These are phyloP conservation scores for Panthera uncia DNA, from an alignment of 2,113 vertebrate species.

Conservation along the genomic window DNA sequence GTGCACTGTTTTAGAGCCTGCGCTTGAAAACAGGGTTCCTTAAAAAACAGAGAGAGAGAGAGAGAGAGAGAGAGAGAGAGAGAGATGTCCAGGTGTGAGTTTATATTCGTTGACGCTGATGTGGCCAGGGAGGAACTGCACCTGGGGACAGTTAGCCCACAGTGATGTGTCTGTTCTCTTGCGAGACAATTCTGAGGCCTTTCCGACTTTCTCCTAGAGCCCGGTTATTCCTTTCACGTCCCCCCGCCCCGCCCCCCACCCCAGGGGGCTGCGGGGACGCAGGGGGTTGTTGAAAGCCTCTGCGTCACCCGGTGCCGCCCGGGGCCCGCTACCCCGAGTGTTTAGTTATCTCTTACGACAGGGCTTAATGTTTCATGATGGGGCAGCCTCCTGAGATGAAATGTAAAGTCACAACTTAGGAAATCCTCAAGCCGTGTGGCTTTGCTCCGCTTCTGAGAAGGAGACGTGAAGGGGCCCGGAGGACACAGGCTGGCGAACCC, in stretches of 20 bases:
- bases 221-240: not conserved
- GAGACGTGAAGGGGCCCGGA: not conserved
- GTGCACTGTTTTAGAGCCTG: rapidly evolving
- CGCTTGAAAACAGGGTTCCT: not conserved
- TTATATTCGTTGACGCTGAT: too few species aligned
- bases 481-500: rapidly evolving
- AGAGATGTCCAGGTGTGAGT: not conserved
- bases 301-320: not conserved
- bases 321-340: too few species aligned
- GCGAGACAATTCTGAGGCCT: not conserved
- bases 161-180: not conserved
- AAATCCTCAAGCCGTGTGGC: rapidly evolving
- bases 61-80: too few species aligned
- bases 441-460: too few species aligned
- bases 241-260: too few species aligned
- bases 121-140: not conserved
- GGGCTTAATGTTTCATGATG: not conserved
- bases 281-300: not conserved
- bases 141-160: not conserved
- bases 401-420: not conserved
- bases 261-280: not conserved
- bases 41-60: not conserved
- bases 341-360: not conserved
- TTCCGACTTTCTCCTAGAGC: not conserved
- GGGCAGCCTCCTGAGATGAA: not conserved